Evolutionary conservation across 37 sponge, comb jelly and placozoan species (phyloP).

Genomic region (Geodia barretti): DNA sequence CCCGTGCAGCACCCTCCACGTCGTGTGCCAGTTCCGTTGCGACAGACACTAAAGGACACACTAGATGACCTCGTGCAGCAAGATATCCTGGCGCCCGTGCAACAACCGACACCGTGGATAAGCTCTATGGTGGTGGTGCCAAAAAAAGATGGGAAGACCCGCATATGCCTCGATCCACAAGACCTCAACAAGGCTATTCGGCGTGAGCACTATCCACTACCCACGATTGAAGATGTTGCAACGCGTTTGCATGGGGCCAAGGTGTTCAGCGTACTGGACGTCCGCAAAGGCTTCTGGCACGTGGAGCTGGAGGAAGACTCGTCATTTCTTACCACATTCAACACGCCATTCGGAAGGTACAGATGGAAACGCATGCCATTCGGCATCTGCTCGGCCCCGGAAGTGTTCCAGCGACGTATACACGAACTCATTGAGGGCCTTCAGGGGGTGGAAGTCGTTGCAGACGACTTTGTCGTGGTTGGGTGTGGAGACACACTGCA

Average conservation of each 20-base stretch:
- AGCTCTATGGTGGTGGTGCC: constrained; percentile 22
- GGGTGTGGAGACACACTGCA: constrained; percentile 28
- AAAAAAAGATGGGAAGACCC: constrained; percentile 11
- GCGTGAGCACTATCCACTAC: constrained; percentile 23
- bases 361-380: constrained; percentile 41
- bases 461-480: constrained; percentile 32
- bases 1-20: constrained; percentile 53
- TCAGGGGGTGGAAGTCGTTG: constrained; percentile 24
- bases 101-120: constrained; percentile 50
- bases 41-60: constrained; percentile 31
- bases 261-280: constrained; percentile 52
- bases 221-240: constrained; percentile 41
- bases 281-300: constrained; percentile 52
- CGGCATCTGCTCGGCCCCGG: constrained; percentile 55
- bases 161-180: constrained; percentile 49
- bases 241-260: constrained; percentile 36
- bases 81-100: constrained; percentile 10
- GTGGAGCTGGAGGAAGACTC: constrained; percentile 23
- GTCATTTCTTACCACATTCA: constrained; percentile 67
- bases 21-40: constrained; percentile 36
- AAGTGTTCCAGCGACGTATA: constrained; percentile 56
- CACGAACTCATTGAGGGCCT: constrained; percentile 27
- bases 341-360: constrained; percentile 36
- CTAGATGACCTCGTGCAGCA: constrained; percentile 42
- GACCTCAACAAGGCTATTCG: constrained; percentile 39